These are phyloP conservation scores for Drosophila mayri DNA, from an alignment of 1,140 invertebrate genomes.

Conservation along the genomic window DNA sequence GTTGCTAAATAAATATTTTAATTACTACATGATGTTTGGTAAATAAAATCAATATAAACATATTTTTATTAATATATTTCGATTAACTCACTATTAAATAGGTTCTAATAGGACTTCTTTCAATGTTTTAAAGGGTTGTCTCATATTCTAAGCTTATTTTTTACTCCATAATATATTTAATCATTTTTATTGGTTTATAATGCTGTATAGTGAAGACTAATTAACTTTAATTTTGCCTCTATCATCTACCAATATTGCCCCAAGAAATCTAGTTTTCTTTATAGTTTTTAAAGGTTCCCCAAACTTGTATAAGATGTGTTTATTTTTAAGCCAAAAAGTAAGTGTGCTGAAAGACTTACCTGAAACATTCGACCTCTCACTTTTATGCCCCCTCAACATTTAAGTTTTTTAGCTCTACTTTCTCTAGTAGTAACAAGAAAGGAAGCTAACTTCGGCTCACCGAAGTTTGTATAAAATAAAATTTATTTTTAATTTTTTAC, in stretches of 20 bases:
- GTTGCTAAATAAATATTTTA: not conserved
- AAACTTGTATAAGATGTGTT: not conserved
- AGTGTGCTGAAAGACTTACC: not conserved
- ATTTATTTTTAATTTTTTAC: not conserved
- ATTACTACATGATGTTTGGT: not conserved
- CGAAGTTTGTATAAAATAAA: no score
- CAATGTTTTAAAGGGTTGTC: not conserved
- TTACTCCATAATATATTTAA: not conserved
- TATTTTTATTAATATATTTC: not conserved
- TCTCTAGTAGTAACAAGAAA: not conserved
- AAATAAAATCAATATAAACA: not conserved
- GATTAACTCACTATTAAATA: not conserved
- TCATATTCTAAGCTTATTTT: not conserved
- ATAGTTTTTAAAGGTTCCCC: not conserved
- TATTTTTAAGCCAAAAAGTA: not conserved
- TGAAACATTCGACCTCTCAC: constrained; percentile 3
- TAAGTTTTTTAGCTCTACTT: constrained; percentile 10
- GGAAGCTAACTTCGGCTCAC: no score
- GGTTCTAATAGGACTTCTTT: not conserved
- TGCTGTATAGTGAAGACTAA: no score
- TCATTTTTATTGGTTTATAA: not conserved
- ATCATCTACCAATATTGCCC: not conserved
- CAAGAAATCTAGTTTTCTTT: not conserved
- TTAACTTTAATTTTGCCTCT: not conserved
- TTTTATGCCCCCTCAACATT: constrained; percentile 1